phyloP scores from a whole-genome alignment of 2,797 vertebrate genomes.

The Anabas testudineus region DNA sequence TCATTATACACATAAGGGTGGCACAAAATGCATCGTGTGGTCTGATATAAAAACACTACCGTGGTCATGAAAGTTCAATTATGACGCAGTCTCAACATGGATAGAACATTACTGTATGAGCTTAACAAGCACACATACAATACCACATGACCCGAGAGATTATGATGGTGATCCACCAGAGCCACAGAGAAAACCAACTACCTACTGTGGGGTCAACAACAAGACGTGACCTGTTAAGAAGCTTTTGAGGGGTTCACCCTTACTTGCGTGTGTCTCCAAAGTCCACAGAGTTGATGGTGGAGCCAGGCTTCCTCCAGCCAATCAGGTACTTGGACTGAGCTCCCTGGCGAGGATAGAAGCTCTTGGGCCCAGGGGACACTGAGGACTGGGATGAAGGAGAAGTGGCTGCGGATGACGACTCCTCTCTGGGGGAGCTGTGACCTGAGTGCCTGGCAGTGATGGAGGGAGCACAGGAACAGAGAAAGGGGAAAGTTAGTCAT shows the following conservation, averaged over 20 bases:
- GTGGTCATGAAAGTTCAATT: neutral
- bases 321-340: constrained; percentile 99
- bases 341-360: constrained; percentile 98
- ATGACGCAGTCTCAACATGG: neutral
- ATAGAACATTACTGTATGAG: neutral
- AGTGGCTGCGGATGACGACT: constrained; percentile 88
- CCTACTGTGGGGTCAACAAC: neutral
- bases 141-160: neutral
- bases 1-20: neutral
- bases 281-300: constrained; percentile 98
- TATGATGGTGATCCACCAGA: no score
- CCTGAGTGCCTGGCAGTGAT: constrained; percentile 92
- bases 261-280: constrained; percentile 99
- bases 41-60: constrained; percentile 13
- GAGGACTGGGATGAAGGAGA: constrained; percentile 94
- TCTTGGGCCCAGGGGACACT: constrained; percentile 92
- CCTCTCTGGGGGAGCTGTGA: constrained; percentile 95
- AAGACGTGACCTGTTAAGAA: neutral
- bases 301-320: constrained; percentile 98
- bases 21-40: neutral
- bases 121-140: neutral
- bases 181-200: neutral
- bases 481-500: neutral
- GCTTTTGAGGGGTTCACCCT: constrained; percentile 61
- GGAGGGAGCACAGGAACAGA: constrained; percentile 1